A percentile compares a stretch with the other conserved stretches of the same genome.
These are phyloP conservation scores for Nemotelus pantherinus DNA, from an alignment of 2,888 invertebrate species.

Conservation along the genomic window DNA sequence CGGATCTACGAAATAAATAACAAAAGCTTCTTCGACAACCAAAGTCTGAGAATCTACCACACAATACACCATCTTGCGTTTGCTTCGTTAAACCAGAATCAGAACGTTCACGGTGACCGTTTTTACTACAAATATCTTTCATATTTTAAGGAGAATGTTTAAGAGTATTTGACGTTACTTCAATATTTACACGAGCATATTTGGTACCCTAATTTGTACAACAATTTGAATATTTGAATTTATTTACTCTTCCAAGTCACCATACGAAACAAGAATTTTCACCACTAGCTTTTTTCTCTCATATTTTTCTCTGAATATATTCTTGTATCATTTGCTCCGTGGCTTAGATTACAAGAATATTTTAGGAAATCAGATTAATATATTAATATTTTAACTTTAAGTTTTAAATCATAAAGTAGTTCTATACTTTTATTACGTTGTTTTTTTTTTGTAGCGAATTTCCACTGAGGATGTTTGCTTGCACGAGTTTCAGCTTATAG, in stretches of 20 bases:
- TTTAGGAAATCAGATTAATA: no score
- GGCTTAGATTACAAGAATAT: no score
- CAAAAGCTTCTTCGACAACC: conserved; percentile 25
- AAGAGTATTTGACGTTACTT: conserved; percentile 9
- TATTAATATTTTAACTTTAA: no score
- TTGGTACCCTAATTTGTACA: conserved; percentile 49
- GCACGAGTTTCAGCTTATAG: no score
- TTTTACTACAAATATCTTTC: neutral
- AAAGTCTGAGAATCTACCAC: neutral
- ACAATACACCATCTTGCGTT: neutral
- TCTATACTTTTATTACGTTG: no score
- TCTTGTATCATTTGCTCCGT: conserved; percentile 10
- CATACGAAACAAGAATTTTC: neutral
- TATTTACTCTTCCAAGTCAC: conserved; percentile 27
- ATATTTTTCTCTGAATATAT: conserved; percentile 14
- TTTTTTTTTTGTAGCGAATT: no score
- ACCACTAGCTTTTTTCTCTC: conserved; percentile 6
- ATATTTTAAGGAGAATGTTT: neutral
- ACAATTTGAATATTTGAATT: conserved; percentile 40
- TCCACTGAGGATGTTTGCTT: no score
- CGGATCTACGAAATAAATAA: conserved; percentile 19
- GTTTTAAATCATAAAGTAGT: no score
- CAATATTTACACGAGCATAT: conserved; percentile 46
- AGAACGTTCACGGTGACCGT: neutral
- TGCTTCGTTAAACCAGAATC: neutral